Conservation (phyloP, 2,113 vertebrate genomes). For the Eubucco bourcierii region DNA sequence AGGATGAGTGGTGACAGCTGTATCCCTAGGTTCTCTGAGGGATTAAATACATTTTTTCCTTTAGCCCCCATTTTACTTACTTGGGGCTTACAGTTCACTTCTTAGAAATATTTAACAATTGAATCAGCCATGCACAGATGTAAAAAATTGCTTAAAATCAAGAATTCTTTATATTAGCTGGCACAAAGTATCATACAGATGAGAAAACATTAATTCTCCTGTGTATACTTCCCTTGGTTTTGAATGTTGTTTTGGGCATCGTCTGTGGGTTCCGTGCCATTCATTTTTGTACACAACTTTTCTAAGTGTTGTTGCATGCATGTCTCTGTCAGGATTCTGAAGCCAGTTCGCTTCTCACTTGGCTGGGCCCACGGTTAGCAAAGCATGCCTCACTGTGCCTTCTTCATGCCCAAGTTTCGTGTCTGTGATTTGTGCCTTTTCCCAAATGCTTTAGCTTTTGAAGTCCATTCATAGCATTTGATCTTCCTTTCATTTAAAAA, state of each 20-base stretch:
- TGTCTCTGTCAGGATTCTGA: constrained; percentile 1
- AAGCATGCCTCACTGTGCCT: background rate
- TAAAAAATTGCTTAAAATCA: background rate
- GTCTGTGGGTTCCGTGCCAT: background rate
- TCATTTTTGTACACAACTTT: background rate
- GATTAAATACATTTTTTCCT: background rate
- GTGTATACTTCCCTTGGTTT: background rate
- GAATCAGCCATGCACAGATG: background rate
- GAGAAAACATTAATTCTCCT: background rate
- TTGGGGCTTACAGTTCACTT: background rate
- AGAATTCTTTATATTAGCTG: background rate
- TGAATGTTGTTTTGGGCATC: background rate
- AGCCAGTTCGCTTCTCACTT: background rate
- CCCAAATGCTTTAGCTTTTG: background rate
- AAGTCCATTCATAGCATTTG: background rate
- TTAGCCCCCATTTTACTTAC: background rate
- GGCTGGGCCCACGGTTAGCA: background rate
- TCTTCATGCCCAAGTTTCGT: background rate
- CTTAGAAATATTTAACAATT: background rate
- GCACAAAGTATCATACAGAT: background rate
- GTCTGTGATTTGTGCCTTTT: background rate
- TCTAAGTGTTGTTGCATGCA: background rate
- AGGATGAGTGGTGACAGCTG: background rate
- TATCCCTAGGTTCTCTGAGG: background rate
- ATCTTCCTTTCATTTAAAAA: background rate